phyloP scores from a whole-genome alignment of 2,113 vertebrate genomes.

The Menura novaehollandiae region DNA sequence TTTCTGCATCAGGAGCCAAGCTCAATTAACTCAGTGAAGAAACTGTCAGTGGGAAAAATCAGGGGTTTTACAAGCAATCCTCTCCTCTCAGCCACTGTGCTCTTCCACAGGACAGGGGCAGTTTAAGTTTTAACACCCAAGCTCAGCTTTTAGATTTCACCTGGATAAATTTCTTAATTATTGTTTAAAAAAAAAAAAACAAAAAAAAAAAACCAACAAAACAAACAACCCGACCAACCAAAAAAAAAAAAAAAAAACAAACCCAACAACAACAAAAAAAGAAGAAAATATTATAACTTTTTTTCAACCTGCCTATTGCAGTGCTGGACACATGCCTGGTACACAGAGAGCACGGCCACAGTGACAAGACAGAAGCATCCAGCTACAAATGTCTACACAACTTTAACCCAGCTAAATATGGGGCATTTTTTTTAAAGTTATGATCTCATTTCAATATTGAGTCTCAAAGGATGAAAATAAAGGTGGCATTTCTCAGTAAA shows the following conservation, averaged over 20 bases:
- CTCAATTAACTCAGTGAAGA: not conserved
- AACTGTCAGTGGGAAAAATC: not conserved
- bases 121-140: not conserved
- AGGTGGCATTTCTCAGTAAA: conserved; percentile 11
- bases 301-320: not conserved
- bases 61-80: not conserved
- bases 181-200: not conserved
- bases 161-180: not conserved
- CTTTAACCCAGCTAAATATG: not conserved
- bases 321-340: not conserved
- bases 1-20: not conserved
- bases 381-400: not conserved
- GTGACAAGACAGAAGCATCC: not conserved
- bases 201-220: not conserved
- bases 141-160: not conserved
- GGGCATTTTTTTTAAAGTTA: not conserved
- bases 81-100: not conserved
- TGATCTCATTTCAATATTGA: not conserved
- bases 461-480: conserved; percentile 6
- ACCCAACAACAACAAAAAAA: not conserved
- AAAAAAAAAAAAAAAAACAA: not conserved
- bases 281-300: not conserved
- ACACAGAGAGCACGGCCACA: not conserved
- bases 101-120: not conserved
- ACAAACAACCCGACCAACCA: too few relatives aligned